These are phyloP conservation scores for Mayetiola destructor DNA, from an alignment of 2,888 invertebrate genomes.

Conservation along the genomic window DNA sequence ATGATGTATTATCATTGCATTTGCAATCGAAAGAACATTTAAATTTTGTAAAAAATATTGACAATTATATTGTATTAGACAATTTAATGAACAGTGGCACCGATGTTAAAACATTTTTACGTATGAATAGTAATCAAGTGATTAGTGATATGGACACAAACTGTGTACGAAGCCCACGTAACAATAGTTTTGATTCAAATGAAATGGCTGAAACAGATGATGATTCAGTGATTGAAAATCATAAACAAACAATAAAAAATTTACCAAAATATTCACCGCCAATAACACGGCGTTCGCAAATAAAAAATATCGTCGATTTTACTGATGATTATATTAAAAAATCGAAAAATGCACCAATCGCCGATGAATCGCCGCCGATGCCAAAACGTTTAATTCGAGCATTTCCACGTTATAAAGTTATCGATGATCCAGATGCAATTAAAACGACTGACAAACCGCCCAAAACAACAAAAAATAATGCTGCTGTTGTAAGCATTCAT, in stretches of 20 bases:
- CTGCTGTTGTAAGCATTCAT: neutral
- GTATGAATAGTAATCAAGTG: constrained; percentile 39
- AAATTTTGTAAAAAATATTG: constrained; percentile 56
- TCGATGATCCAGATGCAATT: neutral
- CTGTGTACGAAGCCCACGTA: constrained; percentile 17
- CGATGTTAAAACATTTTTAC: constrained; percentile 53
- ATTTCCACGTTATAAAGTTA: neutral
- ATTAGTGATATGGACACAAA: constrained; percentile 34
- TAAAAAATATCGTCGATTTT: neutral
- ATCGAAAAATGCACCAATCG: too few relatives aligned
- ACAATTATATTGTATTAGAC: constrained; percentile 61
- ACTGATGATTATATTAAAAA: too few relatives aligned
- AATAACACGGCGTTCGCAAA: constrained; percentile 14
- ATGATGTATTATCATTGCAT: constrained; percentile 53
- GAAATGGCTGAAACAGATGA: too few relatives aligned
- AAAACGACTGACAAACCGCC: neutral
- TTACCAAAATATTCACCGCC: constrained; percentile 10
- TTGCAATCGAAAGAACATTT: constrained; percentile 59
- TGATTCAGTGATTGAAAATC: neutral
- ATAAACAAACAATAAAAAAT: constrained; percentile 20
- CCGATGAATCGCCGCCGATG: constrained; percentile 18
- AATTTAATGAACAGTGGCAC: constrained; percentile 51
- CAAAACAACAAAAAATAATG: neutral
- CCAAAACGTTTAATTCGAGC: constrained; percentile 18
- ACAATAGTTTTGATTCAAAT: too few relatives aligned